These are phyloP conservation scores for Anthonomus grandis DNA, from an alignment of 1,140 invertebrate genomes.

Conservation along the genomic window DNA sequence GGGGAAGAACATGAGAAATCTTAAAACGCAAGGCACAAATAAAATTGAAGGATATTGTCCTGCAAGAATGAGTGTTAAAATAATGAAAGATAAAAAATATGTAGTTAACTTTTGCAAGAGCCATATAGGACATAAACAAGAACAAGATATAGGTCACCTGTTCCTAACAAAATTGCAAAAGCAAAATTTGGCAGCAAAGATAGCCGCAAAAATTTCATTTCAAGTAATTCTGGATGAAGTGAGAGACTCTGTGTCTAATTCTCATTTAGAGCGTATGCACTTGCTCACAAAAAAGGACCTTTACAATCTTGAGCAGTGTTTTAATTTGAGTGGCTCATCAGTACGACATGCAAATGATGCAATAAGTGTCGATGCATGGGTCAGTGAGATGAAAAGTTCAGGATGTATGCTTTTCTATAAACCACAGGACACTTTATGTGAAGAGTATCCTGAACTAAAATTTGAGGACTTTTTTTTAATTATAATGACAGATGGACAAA, in stretches of 20 bases:
- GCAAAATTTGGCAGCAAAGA: constrained; percentile 19
- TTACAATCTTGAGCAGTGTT: constrained; percentile 19
- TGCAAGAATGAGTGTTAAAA: neutral
- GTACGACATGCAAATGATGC: constrained; percentile 15
- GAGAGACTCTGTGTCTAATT: constrained; percentile 3
- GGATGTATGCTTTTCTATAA: constrained; percentile 19
- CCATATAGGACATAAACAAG: constrained; percentile 26
- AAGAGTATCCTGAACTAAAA: constrained; percentile 3
- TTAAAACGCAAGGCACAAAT: constrained; percentile 13
- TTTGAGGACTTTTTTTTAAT: constrained; percentile 21
- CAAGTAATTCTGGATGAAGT: constrained; percentile 22
- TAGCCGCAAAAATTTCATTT: constrained; percentile 27
- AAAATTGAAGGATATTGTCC: constrained; percentile 23
- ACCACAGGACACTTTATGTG: neutral
- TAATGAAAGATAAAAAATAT: neutral
- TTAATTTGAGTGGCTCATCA: constrained; percentile 5
- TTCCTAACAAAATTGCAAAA: constrained; percentile 6
- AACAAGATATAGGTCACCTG: constrained; percentile 21
- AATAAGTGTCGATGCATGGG: constrained; percentile 4
- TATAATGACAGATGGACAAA: constrained; percentile 10
- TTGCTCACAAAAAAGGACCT: constrained; percentile 21
- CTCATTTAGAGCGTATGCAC: constrained; percentile 15
- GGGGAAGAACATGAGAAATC: neutral
- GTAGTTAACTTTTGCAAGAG: constrained; percentile 3
- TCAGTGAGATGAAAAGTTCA: constrained; percentile 3